Conservation (phyloP, 2,113 vertebrate genomes). For the Carollia perspicillata region DNA sequence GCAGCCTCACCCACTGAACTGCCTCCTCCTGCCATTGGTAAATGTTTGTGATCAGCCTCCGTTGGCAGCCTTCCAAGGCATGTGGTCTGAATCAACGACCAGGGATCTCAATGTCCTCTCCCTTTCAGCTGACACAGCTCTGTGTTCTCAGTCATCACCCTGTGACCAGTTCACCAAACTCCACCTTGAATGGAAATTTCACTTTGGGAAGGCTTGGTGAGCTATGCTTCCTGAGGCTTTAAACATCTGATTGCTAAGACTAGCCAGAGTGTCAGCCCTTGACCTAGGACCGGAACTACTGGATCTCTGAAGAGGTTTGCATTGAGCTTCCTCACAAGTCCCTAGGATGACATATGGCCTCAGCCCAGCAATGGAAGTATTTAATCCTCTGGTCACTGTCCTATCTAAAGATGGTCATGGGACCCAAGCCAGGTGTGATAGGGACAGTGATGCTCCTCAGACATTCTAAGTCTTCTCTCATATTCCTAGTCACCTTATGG, state of each 20-base stretch:
- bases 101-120: slow-evolving; percentile 10
- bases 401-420: not conserved
- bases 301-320: not conserved
- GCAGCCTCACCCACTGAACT: not conserved
- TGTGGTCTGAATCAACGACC: slow-evolving; percentile 6
- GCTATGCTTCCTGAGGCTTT: not conserved
- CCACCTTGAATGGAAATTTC: not conserved
- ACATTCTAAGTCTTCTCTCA: not conserved
- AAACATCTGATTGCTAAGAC: not conserved
- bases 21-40: slow-evolving; percentile 17
- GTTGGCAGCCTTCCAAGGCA: slow-evolving; percentile 26
- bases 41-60: not conserved
- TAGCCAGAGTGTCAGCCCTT: not conserved
- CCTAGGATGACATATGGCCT: not conserved
- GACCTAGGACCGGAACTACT: not conserved
- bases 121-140: slow-evolving; percentile 30
- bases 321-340: not conserved
- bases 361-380: not conserved
- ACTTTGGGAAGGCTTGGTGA: not conserved
- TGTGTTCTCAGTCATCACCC: not conserved
- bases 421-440: not conserved
- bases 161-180: not conserved
- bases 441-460: not conserved
- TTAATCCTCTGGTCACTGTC: not conserved
- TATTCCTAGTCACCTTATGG: not conserved